Evolutionary conservation across 2,797 vertebrate species (phyloP).

Genomic region (Gambelia wislizenii): DNA sequence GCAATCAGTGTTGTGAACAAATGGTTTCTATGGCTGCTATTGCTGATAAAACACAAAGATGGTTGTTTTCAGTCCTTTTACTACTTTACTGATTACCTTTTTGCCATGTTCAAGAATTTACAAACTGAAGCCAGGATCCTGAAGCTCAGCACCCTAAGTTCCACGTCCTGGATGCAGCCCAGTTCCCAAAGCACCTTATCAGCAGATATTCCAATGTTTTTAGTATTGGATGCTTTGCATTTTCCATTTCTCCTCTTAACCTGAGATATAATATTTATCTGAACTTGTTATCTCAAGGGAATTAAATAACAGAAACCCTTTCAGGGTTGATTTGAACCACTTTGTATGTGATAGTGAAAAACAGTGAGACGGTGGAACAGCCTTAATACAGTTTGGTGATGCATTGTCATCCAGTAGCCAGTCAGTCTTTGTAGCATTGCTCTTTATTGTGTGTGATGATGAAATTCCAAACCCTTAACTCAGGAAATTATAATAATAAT

Average conservation of each 20-base stretch:
- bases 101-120: background rate
- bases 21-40: background rate
- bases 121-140: background rate
- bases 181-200: background rate
- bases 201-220: background rate
- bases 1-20: background rate
- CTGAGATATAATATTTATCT: conserved; percentile 36
- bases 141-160: background rate
- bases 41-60: background rate
- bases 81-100: background rate
- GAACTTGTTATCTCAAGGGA: conserved; percentile 12
- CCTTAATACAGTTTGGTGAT: conserved; percentile 14
- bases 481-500: background rate
- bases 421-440: background rate
- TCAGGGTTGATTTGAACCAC: conserved; percentile 26
- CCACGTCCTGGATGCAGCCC: background rate
- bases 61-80: background rate
- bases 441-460: background rate
- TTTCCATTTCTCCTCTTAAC: conserved; percentile 27
- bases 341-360: conserved; percentile 17
- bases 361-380: conserved; percentile 6
- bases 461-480: conserved; percentile 11
- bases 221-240: background rate
- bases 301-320: background rate
- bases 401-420: conserved; percentile 17